Conservation (phyloP, 1,140 invertebrate genomes). For the silkworm (Bombyx mori) region DNA sequence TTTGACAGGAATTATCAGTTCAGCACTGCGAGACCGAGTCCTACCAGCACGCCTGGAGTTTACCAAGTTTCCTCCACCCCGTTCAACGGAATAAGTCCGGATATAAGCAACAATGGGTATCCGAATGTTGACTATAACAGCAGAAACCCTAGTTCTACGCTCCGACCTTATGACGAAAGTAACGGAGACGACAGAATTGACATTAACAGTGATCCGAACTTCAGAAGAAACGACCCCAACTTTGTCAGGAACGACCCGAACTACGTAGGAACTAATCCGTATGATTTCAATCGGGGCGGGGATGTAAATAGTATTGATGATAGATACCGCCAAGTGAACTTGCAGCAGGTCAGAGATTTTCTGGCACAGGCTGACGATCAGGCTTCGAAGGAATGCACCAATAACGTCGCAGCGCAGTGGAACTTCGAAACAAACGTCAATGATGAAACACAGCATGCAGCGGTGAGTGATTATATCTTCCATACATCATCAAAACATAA, state of each 20-base stretch:
- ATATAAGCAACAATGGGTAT: conserved; percentile 64
- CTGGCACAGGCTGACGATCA: conserved; percentile 80
- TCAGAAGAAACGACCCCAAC: conserved; percentile 56
- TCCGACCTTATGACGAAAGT: conserved; percentile 42
- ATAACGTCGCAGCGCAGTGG: conserved; percentile 88
- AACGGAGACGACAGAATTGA: conserved; percentile 56
- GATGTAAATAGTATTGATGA: conserved; percentile 48
- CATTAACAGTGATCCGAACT: conserved; percentile 57
- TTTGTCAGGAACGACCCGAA: conserved; percentile 54
- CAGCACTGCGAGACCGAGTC: conserved; percentile 41
- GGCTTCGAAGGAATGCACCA: conserved; percentile 82
- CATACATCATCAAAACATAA: not conserved
- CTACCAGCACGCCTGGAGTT: conserved; percentile 34
- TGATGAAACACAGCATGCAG: conserved; percentile 83
- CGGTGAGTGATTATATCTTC: conserved; percentile 75
- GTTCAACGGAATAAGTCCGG: conserved; percentile 53
- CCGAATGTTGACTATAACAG: conserved; percentile 47
- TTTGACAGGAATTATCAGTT: conserved; percentile 54
- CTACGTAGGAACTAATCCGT: conserved; percentile 51
- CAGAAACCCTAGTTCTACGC: conserved; percentile 43
- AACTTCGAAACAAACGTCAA: conserved; percentile 90
- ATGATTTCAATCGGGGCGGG: conserved; percentile 45
- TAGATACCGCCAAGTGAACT: conserved; percentile 40
- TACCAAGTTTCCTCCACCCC: conserved; percentile 56
- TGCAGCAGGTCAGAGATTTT: conserved; percentile 66